These are phyloP conservation scores for Parnassius smintheus DNA, from an alignment of 2,888 invertebrate species.

Conservation along the genomic window DNA sequence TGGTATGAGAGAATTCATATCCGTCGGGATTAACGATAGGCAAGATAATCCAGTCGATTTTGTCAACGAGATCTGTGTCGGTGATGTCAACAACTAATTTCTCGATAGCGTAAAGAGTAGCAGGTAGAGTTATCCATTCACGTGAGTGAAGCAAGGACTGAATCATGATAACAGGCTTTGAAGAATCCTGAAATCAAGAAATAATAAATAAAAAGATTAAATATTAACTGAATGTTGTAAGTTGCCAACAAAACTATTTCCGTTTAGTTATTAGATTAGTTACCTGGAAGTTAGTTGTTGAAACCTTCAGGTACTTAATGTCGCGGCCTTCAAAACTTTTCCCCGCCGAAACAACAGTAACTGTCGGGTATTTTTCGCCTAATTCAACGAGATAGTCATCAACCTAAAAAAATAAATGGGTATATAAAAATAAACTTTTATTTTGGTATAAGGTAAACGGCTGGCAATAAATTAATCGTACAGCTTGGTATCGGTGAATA, in stretches of 20 bases:
- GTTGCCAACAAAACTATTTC: neutral
- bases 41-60: constrained; percentile 84
- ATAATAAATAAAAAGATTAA: neutral
- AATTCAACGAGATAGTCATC: constrained; percentile 56
- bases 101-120: constrained; percentile 83
- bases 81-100: constrained; percentile 81
- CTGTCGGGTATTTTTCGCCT: constrained; percentile 47
- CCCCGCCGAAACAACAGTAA: constrained; percentile 69
- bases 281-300: constrained; percentile 70
- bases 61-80: constrained; percentile 73
- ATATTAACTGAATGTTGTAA: neutral
- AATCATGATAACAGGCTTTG: constrained; percentile 79
- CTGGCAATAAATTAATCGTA: constrained; percentile 32
- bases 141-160: constrained; percentile 83
- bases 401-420: constrained; percentile 43
- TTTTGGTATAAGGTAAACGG: too few species aligned
- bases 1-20: constrained; percentile 80
- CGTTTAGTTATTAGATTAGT: neutral
- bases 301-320: constrained; percentile 81
- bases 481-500: constrained; percentile 53
- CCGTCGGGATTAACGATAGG: constrained; percentile 88
- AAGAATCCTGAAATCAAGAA: constrained; percentile 43
- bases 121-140: constrained; percentile 86
- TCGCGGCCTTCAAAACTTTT: constrained; percentile 78
- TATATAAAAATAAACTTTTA: neutral